These are phyloP conservation scores for Apolygus lucorum DNA, from an alignment of 1,140 invertebrate species.

Conservation along the genomic window DNA sequence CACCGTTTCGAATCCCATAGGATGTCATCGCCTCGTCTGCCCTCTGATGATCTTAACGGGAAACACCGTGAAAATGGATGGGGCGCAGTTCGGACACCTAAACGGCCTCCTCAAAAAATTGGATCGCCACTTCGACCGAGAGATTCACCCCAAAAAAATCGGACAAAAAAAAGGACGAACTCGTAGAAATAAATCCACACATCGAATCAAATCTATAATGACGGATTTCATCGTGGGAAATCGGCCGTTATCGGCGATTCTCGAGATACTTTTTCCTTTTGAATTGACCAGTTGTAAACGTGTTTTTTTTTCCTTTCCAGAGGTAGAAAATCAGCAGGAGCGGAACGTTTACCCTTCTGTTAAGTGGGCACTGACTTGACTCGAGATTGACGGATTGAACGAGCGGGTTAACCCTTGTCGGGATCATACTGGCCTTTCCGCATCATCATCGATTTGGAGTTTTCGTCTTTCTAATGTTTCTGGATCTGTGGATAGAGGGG, in stretches of 20 bases:
- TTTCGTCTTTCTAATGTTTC: too few relatives aligned
- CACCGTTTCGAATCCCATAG: conserved; percentile 2
- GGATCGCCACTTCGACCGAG: too few relatives aligned
- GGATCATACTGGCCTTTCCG: too few relatives aligned
- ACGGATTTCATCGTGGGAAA: conserved; percentile 17
- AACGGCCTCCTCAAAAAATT: too few relatives aligned
- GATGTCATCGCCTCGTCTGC: neutral
- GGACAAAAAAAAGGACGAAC: neutral
- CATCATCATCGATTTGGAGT: too few relatives aligned
- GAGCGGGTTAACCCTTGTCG: too few relatives aligned
- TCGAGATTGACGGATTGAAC: too few relatives aligned
- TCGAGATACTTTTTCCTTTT: neutral
- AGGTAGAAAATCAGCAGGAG: too few relatives aligned
- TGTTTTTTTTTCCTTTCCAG: too few relatives aligned
- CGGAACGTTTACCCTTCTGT: neutral
- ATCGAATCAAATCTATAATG: conserved; percentile 19
- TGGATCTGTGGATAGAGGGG: too few relatives aligned
- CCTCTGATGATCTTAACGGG: conserved; percentile 16
- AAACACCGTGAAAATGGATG: conserved; percentile 16
- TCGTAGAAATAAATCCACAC: conserved; percentile 18
- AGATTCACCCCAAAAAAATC: neutral
- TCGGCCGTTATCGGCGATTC: neutral
- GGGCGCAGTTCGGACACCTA: neutral
- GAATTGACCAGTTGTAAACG: neutral
- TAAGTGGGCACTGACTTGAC: too few relatives aligned